Conservation (phyloP, 2,888 invertebrate genomes). For the Strigamia transsilvanica region DNA sequence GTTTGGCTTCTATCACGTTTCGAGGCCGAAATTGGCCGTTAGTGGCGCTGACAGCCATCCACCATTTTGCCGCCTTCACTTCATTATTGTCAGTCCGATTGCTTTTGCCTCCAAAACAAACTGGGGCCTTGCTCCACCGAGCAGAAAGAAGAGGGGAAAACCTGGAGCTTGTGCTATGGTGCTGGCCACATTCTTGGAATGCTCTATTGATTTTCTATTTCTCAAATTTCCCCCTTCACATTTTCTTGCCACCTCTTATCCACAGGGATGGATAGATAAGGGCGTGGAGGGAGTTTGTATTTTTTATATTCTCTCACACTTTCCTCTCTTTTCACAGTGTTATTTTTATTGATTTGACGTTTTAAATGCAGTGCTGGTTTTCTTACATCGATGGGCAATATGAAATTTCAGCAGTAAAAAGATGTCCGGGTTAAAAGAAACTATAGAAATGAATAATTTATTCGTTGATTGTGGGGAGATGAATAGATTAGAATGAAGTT, state of each 20-base stretch:
- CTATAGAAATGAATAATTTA: background rate
- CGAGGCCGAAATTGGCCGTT: conserved; percentile 45
- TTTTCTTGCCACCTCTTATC: conserved; percentile 49
- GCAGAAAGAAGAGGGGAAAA: conserved; percentile 49
- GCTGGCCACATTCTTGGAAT: conserved; percentile 47
- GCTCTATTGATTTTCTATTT: conserved; percentile 47
- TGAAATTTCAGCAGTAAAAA: background rate
- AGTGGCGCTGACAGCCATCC: conserved; percentile 42
- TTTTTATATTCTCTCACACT: conserved; percentile 27
- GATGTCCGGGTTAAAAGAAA: background rate
- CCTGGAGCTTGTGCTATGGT: conserved; percentile 14
- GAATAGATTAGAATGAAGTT: background rate
- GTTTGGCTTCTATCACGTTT: conserved; percentile 44
- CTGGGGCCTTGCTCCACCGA: conserved; percentile 48
- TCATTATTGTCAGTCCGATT: conserved; percentile 49
- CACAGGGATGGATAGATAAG: conserved; percentile 48
- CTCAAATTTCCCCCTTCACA: conserved; percentile 49
- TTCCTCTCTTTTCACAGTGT: background rate
- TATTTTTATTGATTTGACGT: conserved; percentile 31
- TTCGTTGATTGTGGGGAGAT: background rate
- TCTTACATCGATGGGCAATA: conserved; percentile 11
- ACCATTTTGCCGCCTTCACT: conserved; percentile 49
- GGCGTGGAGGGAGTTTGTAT: conserved; percentile 27
- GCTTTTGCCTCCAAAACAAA: conserved; percentile 48
- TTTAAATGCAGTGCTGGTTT: conserved; percentile 14